Percentiles rank a stretch among this genome's conserved stretches.
These are phyloP conservation scores for Chaunax sp. DNA, from an alignment of 2,797 vertebrate species.

Conservation along the genomic window DNA sequence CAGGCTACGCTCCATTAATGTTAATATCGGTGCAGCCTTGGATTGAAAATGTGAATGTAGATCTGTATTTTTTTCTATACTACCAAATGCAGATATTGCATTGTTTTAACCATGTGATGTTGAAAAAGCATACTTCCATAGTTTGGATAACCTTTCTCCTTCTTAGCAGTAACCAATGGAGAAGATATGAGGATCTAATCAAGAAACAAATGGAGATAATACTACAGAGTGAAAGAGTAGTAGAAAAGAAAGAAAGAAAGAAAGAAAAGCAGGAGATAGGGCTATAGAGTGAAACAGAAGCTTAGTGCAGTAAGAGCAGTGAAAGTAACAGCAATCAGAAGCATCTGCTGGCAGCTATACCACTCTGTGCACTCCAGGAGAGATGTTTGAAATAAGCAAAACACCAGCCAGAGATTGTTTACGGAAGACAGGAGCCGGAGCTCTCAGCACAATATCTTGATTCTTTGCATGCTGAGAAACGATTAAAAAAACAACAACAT, in stretches of 20 bases:
- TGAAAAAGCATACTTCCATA: too few relatives aligned
- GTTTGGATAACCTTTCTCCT: background rate
- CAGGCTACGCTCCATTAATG: too few relatives aligned
- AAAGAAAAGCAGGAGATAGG: constrained; percentile 21
- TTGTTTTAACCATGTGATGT: too few relatives aligned
- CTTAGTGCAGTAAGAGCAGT: background rate
- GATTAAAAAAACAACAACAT: constrained; percentile 20
- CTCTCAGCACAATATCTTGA: constrained; percentile 46
- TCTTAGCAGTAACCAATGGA: background rate
- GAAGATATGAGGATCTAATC: constrained; percentile 8
- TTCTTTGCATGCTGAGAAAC: constrained; percentile 57
- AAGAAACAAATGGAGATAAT: constrained; percentile 20
- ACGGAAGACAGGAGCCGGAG: constrained; percentile 40
- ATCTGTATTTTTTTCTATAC: too few relatives aligned
- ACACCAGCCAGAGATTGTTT: constrained; percentile 51
- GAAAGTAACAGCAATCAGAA: constrained; percentile 20
- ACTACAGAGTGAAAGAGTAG: constrained; percentile 11
- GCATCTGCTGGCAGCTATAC: constrained; percentile 23
- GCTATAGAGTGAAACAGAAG: constrained; percentile 25
- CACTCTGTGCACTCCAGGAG: constrained; percentile 35
- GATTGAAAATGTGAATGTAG: too few relatives aligned
- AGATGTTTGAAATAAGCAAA: constrained; percentile 44
- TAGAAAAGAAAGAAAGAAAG: constrained; percentile 11
- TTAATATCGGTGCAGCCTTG: too few relatives aligned
- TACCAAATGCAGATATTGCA: too few relatives aligned